Evolutionary conservation across 1,140 invertebrate genomes (phyloP).

Genomic region (Heliconius himera): DNA sequence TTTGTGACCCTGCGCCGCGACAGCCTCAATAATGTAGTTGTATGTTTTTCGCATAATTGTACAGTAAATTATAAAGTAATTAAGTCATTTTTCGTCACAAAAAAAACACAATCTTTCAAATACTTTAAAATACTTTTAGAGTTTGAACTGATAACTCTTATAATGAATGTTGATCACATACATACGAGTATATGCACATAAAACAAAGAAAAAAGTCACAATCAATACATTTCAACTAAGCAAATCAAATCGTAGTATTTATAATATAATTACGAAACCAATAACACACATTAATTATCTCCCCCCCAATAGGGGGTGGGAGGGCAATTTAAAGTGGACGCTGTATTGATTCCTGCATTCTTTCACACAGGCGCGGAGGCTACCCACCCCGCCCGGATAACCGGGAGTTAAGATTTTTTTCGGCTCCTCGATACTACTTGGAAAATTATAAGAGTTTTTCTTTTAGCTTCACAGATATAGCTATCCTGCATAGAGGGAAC

Average conservation of each 20-base stretch:
- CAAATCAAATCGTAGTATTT: constrained; percentile 18
- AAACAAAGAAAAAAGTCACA: not conserved
- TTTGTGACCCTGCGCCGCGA: too few species aligned
- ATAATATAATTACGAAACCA: constrained; percentile 28
- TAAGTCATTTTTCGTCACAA: too few species aligned
- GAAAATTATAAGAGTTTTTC: not conserved
- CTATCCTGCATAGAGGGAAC: too few species aligned
- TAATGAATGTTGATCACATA: too few species aligned
- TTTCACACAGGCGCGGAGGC: constrained; percentile 77
- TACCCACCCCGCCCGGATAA: constrained; percentile 56
- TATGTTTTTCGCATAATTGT: too few species aligned
- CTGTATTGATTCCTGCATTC: constrained; percentile 79
- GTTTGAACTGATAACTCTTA: too few species aligned
- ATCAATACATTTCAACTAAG: not conserved
- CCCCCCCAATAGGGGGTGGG: constrained; percentile 50
- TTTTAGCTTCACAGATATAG: too few species aligned
- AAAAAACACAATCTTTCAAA: too few species aligned
- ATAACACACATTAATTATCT: constrained; percentile 21
- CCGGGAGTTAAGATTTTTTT: constrained; percentile 60
- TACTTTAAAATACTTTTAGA: too few species aligned
- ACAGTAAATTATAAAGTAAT: too few species aligned
- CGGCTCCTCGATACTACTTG: constrained; percentile 41
- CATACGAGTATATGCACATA: too few species aligned
- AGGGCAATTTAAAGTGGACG: constrained; percentile 71
- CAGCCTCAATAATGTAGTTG: too few species aligned